phyloP scores from a whole-genome alignment of 1,140 invertebrate species.

The Hesperophylax magnus region DNA sequence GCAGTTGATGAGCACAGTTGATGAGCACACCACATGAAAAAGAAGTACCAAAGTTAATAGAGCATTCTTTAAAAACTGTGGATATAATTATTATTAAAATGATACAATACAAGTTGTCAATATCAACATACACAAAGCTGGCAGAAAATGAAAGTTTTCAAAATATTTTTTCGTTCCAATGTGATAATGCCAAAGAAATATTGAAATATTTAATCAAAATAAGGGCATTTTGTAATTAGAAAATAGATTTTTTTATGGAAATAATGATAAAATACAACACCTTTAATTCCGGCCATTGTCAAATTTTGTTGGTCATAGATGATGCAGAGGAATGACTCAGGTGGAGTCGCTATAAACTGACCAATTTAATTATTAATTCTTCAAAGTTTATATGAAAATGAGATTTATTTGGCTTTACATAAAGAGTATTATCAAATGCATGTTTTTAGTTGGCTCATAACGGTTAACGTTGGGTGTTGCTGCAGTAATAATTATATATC shows the following conservation, averaged over 20 bases:
- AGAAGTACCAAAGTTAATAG: slow-evolving; percentile 19
- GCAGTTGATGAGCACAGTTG: slow-evolving; percentile 25
- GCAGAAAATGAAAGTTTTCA: no score
- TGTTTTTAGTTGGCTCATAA: no score
- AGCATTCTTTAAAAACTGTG: not conserved
- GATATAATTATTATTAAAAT: no score
- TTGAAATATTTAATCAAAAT: not conserved
- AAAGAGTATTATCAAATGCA: not conserved
- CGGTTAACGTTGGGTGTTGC: no score
- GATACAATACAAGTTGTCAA: no score
- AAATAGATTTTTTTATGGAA: slow-evolving; percentile 8
- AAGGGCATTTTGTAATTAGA: not conserved
- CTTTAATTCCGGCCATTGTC: slow-evolving; percentile 51
- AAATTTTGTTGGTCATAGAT: slow-evolving; percentile 46
- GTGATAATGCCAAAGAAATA: no score
- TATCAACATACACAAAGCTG: no score
- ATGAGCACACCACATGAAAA: slow-evolving; percentile 41
- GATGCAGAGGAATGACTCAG: slow-evolving; percentile 8
- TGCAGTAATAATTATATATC: no score
- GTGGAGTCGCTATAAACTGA: no score
- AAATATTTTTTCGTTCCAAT: no score
- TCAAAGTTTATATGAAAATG: no score
- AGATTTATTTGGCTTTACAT: not conserved
- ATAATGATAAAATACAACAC: slow-evolving; percentile 48
- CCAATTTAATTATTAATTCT: not conserved